Evolutionary conservation across 2,888 invertebrate genomes (phyloP).

Genomic region (Drosophila neotestacea): DNA sequence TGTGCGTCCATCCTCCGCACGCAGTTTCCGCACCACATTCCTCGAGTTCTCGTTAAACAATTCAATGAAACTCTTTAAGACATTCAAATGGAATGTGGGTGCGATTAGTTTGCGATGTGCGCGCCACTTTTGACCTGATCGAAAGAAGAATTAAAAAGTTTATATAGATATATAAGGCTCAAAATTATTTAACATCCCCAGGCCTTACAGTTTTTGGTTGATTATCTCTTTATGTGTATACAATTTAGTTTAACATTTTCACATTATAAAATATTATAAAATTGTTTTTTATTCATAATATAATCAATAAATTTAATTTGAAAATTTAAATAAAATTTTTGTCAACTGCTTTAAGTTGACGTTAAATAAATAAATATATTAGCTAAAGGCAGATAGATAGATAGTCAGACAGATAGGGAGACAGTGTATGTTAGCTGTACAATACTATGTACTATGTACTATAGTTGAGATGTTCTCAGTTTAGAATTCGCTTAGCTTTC

Average conservation of each 20-base stretch:
- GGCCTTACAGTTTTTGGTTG: too few relatives aligned
- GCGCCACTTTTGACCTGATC: conserved; percentile 92
- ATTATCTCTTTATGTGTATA: too few relatives aligned
- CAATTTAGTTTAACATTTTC: too few relatives aligned
- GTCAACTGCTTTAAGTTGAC: too few relatives aligned
- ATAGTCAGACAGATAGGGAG: neutral
- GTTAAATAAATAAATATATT: neutral
- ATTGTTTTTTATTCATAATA: neutral
- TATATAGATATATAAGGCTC: neutral
- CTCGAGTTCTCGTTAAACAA: conserved; percentile 93
- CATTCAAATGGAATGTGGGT: conserved; percentile 95
- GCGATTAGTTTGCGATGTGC: conserved; percentile 94
- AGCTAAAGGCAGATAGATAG: neutral
- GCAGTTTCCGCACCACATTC: conserved; percentile 90
- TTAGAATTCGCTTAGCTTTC: conserved; percentile 12
- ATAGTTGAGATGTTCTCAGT: conserved; percentile 8
- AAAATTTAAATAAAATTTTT: too few relatives aligned
- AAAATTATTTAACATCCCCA: neutral
- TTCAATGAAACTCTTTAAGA: conserved; percentile 94
- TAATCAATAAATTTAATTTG: too few relatives aligned
- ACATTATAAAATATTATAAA: too few relatives aligned
- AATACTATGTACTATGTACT: too few relatives aligned
- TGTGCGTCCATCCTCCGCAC: conserved; percentile 88
- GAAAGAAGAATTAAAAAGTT: conserved; percentile 2
- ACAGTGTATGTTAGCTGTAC: neutral